Base-by-base conservation (phyloP, 2,797 vertebrate species). In the Cuculus canorus region DNA sequence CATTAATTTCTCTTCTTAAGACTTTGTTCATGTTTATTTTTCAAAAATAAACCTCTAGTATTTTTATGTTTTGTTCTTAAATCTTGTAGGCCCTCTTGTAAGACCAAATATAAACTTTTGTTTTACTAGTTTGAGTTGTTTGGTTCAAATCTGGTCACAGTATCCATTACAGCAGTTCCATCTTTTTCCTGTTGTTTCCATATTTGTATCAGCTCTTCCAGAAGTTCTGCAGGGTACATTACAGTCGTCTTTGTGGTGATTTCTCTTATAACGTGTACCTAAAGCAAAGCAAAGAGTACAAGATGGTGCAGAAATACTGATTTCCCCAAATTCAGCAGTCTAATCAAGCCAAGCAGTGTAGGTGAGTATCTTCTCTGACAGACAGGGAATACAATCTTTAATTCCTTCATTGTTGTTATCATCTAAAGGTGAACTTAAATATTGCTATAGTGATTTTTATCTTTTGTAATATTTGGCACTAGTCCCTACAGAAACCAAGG, bases 391-490 rank as follows among this genome's bases (percentile, higher is more conserved):
- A 9, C 0, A 0, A 15, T 53, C 69, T 71, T 75, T 43, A 60
- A 17, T 69, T 86, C 91, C 59, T 59, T 79, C 28, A 10, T 37
- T 32, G 14, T 21, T 72, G 33, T 53, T 50, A 53, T 64, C 25
- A 43, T 75, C 13, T 47, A 66, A 66, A 68, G 39, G 17, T 86
- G 52, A 61, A 48, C 27, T 52, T 56, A 53, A 52, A 21, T 50
- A 37, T 27, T 0, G 0, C 25, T 69, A 9, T 45, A 27, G 6
- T 60, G 7, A 10, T 25, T 65, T 68, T 21, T n/a, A 3, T 22
- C 63, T 82, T 71, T 60, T 21, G 6, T 54, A 35, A 7, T 65
- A 32, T 4, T 12, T 73, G 52, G 13, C 12, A 41, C 16, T 43
- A 61, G 25, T 32, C 30, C 28, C 37, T 61, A 16, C 21, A 35